Evolutionary conservation across 2,113 vertebrate species (phyloP), one percentile per base, ranked within the genome.

Genomic region (Mionectes macconnelli): DNA sequence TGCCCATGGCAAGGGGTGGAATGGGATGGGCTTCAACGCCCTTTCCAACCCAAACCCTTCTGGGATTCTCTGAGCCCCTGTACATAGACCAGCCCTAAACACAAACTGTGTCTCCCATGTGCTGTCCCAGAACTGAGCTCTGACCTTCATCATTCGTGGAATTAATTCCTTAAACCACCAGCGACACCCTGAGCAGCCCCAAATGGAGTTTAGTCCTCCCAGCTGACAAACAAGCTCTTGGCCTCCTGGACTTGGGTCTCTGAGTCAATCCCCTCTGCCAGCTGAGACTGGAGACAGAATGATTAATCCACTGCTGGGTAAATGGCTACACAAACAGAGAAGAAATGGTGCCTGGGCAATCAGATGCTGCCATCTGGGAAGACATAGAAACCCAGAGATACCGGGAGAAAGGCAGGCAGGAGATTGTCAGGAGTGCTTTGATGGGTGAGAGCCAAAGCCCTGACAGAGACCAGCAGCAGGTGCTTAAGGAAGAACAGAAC

Each of bases 251-350:
- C 92, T 86, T 28, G 55, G 33, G 35, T 55, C 3, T 21, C 4
- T 16, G 84, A 95, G 95, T 59, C 91, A 40, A 17, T 84, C 47
- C 82, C 82, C 53, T 96, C 75, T 91, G 91, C 70, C 87, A 86
- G 63, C 70, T 66, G 91, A 91, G 87, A 2, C 35, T 72, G 84
- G 35, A 50, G 94, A 86, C 93, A 90, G 42, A 60, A 55, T 87
- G 78, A 94, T 95, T 66, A 83, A 96, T 96, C 94, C 91, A 76
- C 87, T 93, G 78, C 95, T 52, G 75, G 53, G 35, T 69, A 83
- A 94, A 77, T n/a, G 72, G 84, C 50, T 28, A n/a, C 78, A 91
- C 76, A 93, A 93, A 91, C 55, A 90, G 12, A 44, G 90, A 17
- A 83, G 84, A 56, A 94, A 66, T 22, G 74, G 74, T 47, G 91